Base-by-base conservation (phyloP, 35 echinoderm and acorn worm species). In the Patiria miniata region DNA sequence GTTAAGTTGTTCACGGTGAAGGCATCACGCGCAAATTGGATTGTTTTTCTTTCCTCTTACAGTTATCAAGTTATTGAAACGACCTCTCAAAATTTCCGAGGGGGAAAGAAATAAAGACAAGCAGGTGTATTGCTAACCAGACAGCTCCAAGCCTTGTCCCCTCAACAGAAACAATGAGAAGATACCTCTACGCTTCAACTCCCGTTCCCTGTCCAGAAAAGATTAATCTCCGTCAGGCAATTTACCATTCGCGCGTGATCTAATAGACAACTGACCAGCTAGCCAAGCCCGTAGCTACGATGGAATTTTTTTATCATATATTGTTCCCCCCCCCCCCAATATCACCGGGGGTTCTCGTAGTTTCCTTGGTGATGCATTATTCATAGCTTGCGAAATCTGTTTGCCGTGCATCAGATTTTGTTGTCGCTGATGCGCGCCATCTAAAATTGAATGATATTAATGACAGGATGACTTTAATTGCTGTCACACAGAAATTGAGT, bases 331-430 rank as follows among this genome's bases (percentile, higher is more conserved):
- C 54, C 22, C 54, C 22, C 28, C 57, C n/a, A n/a, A n/a, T n/a
- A n/a, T n/a, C n/a, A n/a, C 4, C 12, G 42, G 4, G 12, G 42
- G 42, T 5, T 73, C 65, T 73, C 65, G 2, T 30, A 22, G 26
- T 73, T 73, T 73, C 65, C 26, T 73, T 73, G 65, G 65, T 30
- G 65, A 73, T 73, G 65, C 65, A 73, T 73, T 73, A 73, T 73
- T 73, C 65, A 73, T 36, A 26, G 26, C 26, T 73, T 73, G 26
- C 10, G 14, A 73, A 73, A 73, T 73, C 65, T 73, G 65, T 73
- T 47, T 73, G 65, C 65, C 65, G 23, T 73, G 26, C 26, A 14
- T 26, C 23, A 73, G 26, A 73, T 73, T 30, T 73, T 73, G 29
- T 69, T 69, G 65, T 28, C 34, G 65, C 34, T 26, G 22, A 73